Percentiles rank a stretch among this genome's conserved stretches.
phyloP scores from a whole-genome alignment of 2,797 vertebrate species.

The Allobates femoralis region DNA sequence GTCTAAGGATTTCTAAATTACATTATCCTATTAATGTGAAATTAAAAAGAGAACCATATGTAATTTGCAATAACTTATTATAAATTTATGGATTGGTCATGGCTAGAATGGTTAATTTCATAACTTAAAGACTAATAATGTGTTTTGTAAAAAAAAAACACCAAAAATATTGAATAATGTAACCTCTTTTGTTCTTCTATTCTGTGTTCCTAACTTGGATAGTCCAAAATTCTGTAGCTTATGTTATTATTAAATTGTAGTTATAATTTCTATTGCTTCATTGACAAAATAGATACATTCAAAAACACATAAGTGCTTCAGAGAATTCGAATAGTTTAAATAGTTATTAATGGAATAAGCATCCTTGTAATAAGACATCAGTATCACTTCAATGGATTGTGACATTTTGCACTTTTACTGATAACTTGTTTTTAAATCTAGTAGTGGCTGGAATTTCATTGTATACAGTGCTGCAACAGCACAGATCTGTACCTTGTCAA shows the following conservation, averaged over 20 bases:
- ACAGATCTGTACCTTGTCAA: too few species aligned
- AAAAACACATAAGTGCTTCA: too few species aligned
- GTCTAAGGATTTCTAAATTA: constrained; percentile 39
- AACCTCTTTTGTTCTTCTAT: neutral
- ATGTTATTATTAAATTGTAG: neutral
- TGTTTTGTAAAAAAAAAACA: constrained; percentile 1
- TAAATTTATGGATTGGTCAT: constrained; percentile 54
- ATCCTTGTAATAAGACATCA: too few species aligned
- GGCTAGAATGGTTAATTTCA: constrained; percentile 52
- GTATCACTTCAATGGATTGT: too few species aligned
- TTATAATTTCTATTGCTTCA: too few species aligned
- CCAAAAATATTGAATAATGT: neutral
- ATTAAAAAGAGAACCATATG: constrained; percentile 46
- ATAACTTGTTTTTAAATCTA: too few species aligned
- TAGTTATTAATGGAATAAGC: too few species aligned
- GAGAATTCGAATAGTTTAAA: too few species aligned
- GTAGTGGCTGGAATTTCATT: too few species aligned
- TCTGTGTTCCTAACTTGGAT: neutral
- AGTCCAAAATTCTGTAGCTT: neutral
- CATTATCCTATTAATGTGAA: constrained; percentile 53
- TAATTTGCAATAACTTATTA: constrained; percentile 46
- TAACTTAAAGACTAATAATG: constrained; percentile 29
- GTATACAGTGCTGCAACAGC: too few species aligned
- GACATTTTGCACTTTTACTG: too few species aligned
- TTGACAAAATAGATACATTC: too few species aligned